Conservation (phyloP, 2,797 vertebrate species). For the Fringilla coelebs region DNA sequence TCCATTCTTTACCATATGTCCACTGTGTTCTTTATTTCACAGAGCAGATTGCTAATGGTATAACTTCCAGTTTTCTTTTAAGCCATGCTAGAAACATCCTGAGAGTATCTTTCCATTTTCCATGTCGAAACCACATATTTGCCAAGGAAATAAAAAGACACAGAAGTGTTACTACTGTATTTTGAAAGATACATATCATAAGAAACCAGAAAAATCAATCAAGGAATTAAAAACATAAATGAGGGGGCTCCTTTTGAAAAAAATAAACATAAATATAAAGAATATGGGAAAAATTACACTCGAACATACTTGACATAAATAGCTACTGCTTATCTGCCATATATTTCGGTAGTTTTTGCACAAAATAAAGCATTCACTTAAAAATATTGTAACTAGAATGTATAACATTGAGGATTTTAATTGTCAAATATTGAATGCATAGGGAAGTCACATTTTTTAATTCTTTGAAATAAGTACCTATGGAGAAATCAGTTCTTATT, state of each 20-base stretch:
- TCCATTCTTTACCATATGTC: background rate
- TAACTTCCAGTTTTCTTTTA: background rate
- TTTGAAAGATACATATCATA: background rate
- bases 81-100: background rate
- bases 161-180: background rate
- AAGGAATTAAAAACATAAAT: background rate
- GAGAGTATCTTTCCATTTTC: background rate
- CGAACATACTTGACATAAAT: background rate
- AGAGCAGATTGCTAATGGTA: background rate
- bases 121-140: background rate
- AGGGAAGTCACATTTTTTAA: background rate
- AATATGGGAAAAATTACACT: background rate
- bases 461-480: background rate
- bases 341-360: background rate
- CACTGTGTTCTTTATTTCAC: background rate
- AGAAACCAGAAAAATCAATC: background rate
- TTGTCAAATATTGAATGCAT: background rate
- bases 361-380: conserved; percentile 45
- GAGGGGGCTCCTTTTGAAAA: rapidly evolving
- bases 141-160: background rate
- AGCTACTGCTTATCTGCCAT: background rate
- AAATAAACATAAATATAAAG: background rate
- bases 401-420: conserved; percentile 32
- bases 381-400: conserved; percentile 30
- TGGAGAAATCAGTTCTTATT: background rate